phyloP scores from a whole-genome alignment of 1,140 invertebrate genomes.

The Drosophila rufa region DNA sequence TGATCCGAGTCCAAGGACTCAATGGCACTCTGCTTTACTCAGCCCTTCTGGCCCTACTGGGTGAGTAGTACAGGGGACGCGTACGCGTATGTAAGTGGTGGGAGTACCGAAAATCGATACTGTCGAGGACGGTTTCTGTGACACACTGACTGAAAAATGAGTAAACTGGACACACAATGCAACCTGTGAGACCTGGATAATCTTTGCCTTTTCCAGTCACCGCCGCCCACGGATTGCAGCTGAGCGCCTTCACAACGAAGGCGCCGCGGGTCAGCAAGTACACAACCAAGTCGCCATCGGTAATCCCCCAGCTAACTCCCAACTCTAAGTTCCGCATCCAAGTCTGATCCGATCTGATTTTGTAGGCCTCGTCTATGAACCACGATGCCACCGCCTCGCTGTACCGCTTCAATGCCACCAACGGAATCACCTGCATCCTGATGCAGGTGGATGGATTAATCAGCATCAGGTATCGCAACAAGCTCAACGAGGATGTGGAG shows the following conservation, averaged over 20 bases:
- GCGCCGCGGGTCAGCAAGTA: constrained; percentile 87
- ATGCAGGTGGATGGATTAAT: constrained; percentile 88
- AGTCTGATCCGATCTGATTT: not conserved
- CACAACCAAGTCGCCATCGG: constrained; percentile 86
- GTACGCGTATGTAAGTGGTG: constrained; percentile 2
- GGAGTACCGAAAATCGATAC: constrained; percentile 66
- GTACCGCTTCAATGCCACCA: constrained; percentile 88
- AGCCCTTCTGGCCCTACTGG: constrained; percentile 30
- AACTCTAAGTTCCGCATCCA: not conserved
- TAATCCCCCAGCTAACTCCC: constrained; percentile 58
- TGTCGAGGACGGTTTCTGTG: constrained; percentile 53
- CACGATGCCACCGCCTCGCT: constrained; percentile 86
- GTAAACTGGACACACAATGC: constrained; percentile 33
- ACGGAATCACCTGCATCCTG: constrained; percentile 88
- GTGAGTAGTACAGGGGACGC: constrained; percentile 46
- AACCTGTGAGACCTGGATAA: constrained; percentile 26
- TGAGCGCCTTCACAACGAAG: constrained; percentile 87
- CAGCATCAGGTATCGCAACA: constrained; percentile 89
- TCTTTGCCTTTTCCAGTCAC: constrained; percentile 36
- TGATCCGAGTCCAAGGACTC: constrained; percentile 23
- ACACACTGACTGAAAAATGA: constrained; percentile 63
- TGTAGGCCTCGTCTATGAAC: constrained; percentile 74
- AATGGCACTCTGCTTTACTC: constrained; percentile 15
- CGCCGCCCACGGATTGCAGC: constrained; percentile 80
- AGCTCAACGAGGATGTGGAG: constrained; percentile 88